Base-by-base conservation (phyloP, 2,113 vertebrate species). In the Condylura cristata region DNA sequence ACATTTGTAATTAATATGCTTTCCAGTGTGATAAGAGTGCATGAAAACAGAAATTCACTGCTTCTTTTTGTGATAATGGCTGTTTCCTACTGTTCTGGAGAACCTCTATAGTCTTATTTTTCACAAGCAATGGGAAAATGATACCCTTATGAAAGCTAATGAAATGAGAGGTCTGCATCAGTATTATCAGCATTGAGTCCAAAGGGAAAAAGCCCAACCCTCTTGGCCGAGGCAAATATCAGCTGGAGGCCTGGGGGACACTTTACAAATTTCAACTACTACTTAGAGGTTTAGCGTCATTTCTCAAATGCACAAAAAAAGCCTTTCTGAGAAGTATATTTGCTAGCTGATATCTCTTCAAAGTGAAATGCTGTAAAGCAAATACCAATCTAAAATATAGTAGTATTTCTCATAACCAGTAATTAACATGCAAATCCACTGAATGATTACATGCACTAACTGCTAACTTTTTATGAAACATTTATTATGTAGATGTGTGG, bases 221-320 rank as follows among this genome's bases (percentile, higher is more conserved):
- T 76, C n/a, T 4, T 82, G 81, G 30, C 20, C 68, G 91, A 24
- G 30, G 24, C 22, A 96, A 96, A 94, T 89, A 95, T 70, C 56
- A 94, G 9, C 18, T 89, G 26, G 3, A 79, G 0, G 28, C 32
- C 79, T 83, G 9, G 20, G 37, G 48, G 16, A 14, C 6, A 46
- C 95, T 92, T 68, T 78, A 58, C 5, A 84, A 81, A 82, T 94
- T 87, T 92, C 72, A 96, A 76, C 65, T 5, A 81, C 46, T 44
- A 34, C 22, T 71, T 60, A 80, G n/a, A 14, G 65, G 20, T 4
- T 63, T 79, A 71, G 32, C 93, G 32, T 80, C 26, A 92, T 96
- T 92, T 94, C 41, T 74, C 60, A 89, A 79, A 61, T 92, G 70
- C 11, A 86, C 32, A 82, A 93, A 18, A 61, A 20, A 28, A 53